Conservation (phyloP, 2,888 invertebrate genomes). For the Seira ritae region DNA sequence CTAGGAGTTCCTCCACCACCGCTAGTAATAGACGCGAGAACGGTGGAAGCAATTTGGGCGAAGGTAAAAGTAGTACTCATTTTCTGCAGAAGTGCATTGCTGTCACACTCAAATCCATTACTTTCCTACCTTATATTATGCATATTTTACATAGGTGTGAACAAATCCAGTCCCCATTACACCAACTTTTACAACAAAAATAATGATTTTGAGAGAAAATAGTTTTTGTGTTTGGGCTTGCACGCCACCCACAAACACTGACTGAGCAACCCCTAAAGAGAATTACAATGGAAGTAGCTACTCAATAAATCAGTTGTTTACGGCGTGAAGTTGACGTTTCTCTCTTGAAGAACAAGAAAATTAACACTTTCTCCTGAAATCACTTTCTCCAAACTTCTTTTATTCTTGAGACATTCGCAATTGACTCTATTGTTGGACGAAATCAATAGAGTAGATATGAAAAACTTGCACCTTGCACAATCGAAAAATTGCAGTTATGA, state of each 20-base stretch:
- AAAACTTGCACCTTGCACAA: background rate
- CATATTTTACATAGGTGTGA: conserved; percentile 4
- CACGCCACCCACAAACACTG: conserved; percentile 11
- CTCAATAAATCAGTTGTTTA: conserved; percentile 42
- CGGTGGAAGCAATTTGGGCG: conserved; percentile 26
- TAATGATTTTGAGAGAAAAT: conserved; percentile 1
- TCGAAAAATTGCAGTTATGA: background rate
- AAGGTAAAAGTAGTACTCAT: conserved; percentile 36
- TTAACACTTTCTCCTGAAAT: background rate
- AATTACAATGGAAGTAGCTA: conserved; percentile 21
- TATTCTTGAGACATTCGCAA: background rate
- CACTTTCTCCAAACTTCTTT: conserved; percentile 14
- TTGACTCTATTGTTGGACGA: background rate
- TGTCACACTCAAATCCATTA: background rate
- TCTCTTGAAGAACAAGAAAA: background rate
- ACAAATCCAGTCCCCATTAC: background rate
- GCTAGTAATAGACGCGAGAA: conserved; percentile 33
- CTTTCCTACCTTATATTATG: too few relatives aligned
- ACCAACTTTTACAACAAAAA: background rate
- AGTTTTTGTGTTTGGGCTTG: conserved; percentile 9
- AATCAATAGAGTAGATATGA: background rate
- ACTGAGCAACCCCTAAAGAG: background rate
- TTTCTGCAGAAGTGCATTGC: background rate
- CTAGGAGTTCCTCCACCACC: conserved; percentile 19
- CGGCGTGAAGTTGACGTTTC: conserved; percentile 8